A percentile compares a stretch with the other conserved stretches of the same genome.
Conservation (phyloP, 2,888 invertebrate species). For the Rhingia rostrata region DNA sequence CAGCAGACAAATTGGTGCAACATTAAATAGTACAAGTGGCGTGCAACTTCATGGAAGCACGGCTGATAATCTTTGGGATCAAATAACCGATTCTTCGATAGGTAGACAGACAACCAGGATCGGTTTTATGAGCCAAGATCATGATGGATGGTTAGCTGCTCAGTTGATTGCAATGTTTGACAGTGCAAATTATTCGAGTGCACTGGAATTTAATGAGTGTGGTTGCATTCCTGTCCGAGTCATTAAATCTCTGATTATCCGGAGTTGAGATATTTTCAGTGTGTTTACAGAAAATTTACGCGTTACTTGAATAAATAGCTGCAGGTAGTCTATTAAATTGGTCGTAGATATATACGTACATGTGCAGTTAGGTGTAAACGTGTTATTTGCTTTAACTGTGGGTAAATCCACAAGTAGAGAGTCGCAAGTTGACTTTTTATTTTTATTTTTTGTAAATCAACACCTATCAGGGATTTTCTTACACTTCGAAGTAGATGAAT, state of each 20-base stretch:
- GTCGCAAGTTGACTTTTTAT: too few species aligned
- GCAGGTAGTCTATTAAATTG: too few species aligned
- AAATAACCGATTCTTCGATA: background rate
- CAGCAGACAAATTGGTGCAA: background rate
- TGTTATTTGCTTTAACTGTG: too few species aligned
- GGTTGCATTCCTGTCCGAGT: conserved; percentile 7
- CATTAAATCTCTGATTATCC: conserved; percentile 7
- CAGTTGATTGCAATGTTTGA: background rate
- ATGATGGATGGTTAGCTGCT: background rate
- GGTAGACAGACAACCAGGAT: background rate
- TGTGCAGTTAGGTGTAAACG: too few species aligned
- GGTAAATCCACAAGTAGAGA: too few species aligned
- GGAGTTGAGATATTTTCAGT: too few species aligned
- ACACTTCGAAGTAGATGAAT: too few species aligned
- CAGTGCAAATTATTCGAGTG: conserved; percentile 3
- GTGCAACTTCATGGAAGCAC: background rate
- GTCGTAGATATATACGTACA: too few species aligned
- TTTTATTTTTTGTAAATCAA: too few species aligned
- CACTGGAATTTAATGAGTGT: conserved; percentile 6
- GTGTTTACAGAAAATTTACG: too few species aligned
- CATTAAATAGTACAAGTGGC: background rate
- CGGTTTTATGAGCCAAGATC: background rate
- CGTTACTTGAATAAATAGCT: too few species aligned
- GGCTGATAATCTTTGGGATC: background rate
- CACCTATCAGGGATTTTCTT: too few species aligned